Evolutionary conservation across 2,797 vertebrate species (phyloP), one percentile per base, ranked within the genome.

Genomic region (Lophius americanus): DNA sequence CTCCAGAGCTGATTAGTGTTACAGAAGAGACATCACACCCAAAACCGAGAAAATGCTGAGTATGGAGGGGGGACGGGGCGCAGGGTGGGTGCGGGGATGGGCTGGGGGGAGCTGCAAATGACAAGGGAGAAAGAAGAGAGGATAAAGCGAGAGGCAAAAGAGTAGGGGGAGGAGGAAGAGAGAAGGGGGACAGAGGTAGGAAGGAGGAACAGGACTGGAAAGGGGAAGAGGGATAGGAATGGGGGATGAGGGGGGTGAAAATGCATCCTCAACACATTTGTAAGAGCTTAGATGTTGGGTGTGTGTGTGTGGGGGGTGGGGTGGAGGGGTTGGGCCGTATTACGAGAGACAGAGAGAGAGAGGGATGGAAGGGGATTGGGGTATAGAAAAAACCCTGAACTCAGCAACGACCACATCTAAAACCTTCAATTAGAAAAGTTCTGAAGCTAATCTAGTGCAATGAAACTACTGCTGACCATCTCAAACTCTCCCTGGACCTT

Each of bases 261-360:
- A 87, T 93, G 92, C 92, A 89, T 92, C 92, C 90, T 93, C 93
- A 75, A 93, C 92, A 93, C 90, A 93, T 93, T 92, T 91, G 88
- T 84, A 84, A 88, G 86, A 93, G 91, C 90, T 92, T 91, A 92
- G 89, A 83, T 89, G 84, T 81, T 82, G 79, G 87, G 81, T 77
- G 73, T 6, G 44, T 23, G 23, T 23, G 65, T 32, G 35, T 23
- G 64, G 33, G 63, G 0, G 4, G 4, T 36, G 41, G 42, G 23
- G n/a, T 32, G 35, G 33, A 61, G 33, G 63, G 0, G 4, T 5
- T 36, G 41, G 42, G 23, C 23, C 23, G 23, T 23, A 23, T 23
- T 23, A 23, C 23, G 53, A 37, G 51, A 64, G 52, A 38, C 50
- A 36, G 44, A 39, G 37, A n/a, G 12, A 32, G 50, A n/a, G 23